phyloP scores from a whole-genome alignment of 2,888 invertebrate genomes.

The Microplitis deprimator region DNA sequence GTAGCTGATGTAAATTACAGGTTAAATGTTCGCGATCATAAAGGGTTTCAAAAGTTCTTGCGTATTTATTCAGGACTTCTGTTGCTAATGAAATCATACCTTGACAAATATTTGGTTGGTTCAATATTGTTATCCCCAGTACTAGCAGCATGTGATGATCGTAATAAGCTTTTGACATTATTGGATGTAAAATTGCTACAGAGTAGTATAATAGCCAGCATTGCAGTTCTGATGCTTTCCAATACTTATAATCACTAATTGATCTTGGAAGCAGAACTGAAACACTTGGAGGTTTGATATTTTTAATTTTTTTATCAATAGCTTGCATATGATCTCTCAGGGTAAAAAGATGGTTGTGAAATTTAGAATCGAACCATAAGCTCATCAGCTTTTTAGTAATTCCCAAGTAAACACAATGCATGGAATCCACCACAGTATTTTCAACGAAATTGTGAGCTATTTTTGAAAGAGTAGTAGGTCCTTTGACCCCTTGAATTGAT shows the following conservation, averaged over 20 bases:
- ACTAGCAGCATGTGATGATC: conserved; percentile 39
- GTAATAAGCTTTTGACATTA: conserved; percentile 30
- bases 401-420: conserved; percentile 34
- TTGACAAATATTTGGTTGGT: conserved; percentile 19
- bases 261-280: conserved; percentile 32
- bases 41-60: conserved; percentile 18
- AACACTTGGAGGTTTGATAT: conserved; percentile 29
- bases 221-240: conserved; percentile 39
- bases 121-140: conserved; percentile 23
- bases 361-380: conserved; percentile 23
- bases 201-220: conserved; percentile 40
- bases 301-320: conserved; percentile 28
- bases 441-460: conserved; percentile 32
- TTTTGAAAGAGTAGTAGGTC: conserved; percentile 21
- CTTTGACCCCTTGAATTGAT: conserved; percentile 34
- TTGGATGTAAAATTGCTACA: conserved; percentile 18
- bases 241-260: conserved; percentile 27
- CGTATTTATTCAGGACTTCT: conserved; percentile 26
- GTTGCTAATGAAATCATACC: conserved; percentile 20
- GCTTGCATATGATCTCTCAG: background rate
- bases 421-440: conserved; percentile 27
- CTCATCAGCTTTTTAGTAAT: conserved; percentile 15
- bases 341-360: conserved; percentile 12
- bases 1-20: conserved; percentile 37
- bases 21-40: conserved; percentile 30